A percentile compares a stretch with the other conserved stretches of the same genome.
phyloP scores from a whole-genome alignment of 2,113 vertebrate species.

The Leucosticte australis region DNA sequence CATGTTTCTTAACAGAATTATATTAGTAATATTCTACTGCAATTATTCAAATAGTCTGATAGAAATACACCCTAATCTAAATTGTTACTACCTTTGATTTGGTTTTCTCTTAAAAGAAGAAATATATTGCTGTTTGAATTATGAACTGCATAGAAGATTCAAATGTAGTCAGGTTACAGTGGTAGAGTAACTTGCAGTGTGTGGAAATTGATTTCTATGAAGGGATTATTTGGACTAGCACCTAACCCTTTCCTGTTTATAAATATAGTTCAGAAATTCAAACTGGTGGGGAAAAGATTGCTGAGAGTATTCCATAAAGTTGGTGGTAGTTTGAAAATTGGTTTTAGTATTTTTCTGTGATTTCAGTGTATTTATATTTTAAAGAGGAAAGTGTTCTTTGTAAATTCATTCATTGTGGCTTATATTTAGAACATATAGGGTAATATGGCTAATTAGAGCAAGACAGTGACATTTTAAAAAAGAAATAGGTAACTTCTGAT shows the following conservation, averaged over 20 bases:
- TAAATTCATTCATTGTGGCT: background rate
- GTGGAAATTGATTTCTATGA: background rate
- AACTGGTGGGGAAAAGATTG: background rate
- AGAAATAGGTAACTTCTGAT: background rate
- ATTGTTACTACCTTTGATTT: background rate
- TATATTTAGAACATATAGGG: background rate
- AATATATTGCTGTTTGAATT: background rate
- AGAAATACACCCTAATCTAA: background rate
- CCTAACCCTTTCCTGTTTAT: background rate
- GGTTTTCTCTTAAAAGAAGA: background rate
- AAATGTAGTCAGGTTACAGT: background rate
- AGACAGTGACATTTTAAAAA: background rate
- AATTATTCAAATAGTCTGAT: background rate
- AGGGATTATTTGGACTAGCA: background rate
- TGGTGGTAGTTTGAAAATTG: background rate
- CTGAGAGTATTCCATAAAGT: background rate
- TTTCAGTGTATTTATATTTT: background rate
- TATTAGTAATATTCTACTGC: background rate
- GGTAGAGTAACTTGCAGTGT: background rate
- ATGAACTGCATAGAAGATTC: background rate
- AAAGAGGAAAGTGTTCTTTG: background rate
- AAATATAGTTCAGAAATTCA: background rate
- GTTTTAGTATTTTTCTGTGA: background rate
- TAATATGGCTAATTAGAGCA: background rate
- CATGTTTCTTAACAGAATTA: background rate